Evolutionary conservation across 2,888 invertebrate genomes (phyloP), one percentile per base, ranked within the genome.

Genomic region (Andrena praecox): DNA sequence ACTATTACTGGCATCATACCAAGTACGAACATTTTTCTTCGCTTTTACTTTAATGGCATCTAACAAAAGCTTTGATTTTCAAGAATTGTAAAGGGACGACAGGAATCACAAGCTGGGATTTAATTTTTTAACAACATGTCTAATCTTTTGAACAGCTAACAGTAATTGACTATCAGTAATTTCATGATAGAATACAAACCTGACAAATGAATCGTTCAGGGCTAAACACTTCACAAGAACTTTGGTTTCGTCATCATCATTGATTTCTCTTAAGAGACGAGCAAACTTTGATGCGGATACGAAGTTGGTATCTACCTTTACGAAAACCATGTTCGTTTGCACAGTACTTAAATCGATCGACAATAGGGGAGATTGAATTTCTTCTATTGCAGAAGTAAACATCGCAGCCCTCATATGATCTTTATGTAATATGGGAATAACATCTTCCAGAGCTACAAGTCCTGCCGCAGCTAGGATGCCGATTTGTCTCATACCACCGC

Each of bases 381-480:
- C 95, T 59, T 95, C 92, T 84, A 97, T 96, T 3, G 95, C 96
- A 94, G 95, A 94, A 2, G 97, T 97, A 71, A 99, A 95, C 72
- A 94, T 93, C 67, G 94, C 94, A 0, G 97, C 96, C 66, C 96
- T 96, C 71, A 95, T 94, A 93, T 99, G 98, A 94, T 99, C 99
- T 0, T 96, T 95, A 2, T 93, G 93, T 42, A 99, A 95, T 59
- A 96, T 94, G 0, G 97, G 96, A 6, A 96, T 95, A 89, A 97
- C 96, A 82, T 97, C 96, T 77, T 98, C 96, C n/a, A 99, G 93
- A 0, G 98, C 97, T 33, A 97, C 96, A 3, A 98, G 91, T 0
- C 98, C 98, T 0, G 98, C 97, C 0, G 99, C 99, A 0, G 99
- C 99, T 70, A 99, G 91, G 64, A 99, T 95, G 5, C 99, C 99